Evolutionary conservation across 2,888 invertebrate genomes (phyloP), one percentile per base, ranked within the genome.

Genomic region (Apocheima hispidaria): DNA sequence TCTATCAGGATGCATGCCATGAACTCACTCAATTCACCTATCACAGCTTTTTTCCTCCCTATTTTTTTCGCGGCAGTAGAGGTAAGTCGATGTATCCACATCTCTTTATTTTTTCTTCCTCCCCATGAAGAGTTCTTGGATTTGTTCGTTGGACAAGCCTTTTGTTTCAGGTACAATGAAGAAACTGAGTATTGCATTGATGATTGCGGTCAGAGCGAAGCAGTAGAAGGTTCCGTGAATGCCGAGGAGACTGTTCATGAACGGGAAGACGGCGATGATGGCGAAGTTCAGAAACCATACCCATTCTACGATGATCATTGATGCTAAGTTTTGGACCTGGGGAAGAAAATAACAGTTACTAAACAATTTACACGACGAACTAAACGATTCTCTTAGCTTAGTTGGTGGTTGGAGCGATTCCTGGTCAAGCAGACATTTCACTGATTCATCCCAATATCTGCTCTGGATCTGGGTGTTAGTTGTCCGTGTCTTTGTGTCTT

Each of bases 111-210:
- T 63, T 40, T 63, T 66, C 33, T 65, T 71, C 18, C 63, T 62
- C 16, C 68, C 70, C 46, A 69, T 46, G 33, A 84, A 77, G 0
- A 71, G 63, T 38, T 84, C 83, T 44, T 92, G 84, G 7, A 93
- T 92, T 57, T 87, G 81, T 18, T 84, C 81, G 16, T 83, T 86
- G 0, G 88, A 84, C 2, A 91, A 73, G 0, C 93, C 92, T 52
- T 93, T 93, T 0, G 93, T 93, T 71, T 93, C 93, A 0, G 93
- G 93, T 1, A 93, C 75, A 1, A 83, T 71, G 50, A 87, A 70
- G 41, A 79, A 79, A 5, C 84, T 80, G 43, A 86, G 70, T 0
- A 86, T 36, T 0, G 81, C 77, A 6, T 90, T 81, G 0, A 72
- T 12, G 0, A 86, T 33, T 6, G 81, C 84, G 21, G 82, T 79